phyloP scores from a whole-genome alignment of 2,888 invertebrate species.

The Dynastes maya region DNA sequence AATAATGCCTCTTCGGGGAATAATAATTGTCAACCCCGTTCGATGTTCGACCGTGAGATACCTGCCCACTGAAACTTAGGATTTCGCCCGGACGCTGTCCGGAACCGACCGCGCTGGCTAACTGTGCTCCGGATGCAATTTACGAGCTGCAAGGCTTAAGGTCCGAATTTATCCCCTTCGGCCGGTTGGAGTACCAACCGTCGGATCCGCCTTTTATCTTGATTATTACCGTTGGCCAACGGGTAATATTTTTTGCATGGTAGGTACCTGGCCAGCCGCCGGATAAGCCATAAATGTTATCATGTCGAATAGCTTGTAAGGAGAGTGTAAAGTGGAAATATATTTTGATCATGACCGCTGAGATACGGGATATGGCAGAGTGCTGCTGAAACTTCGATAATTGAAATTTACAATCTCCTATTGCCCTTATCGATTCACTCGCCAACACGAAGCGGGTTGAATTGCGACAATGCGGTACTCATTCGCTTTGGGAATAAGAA shows the following conservation, averaged over 20 bases:
- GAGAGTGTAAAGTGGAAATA: slow-evolving; percentile 45
- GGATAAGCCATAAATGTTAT: slow-evolving; percentile 57
- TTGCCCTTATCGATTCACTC: too few species aligned
- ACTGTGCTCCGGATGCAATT: slow-evolving; percentile 62
- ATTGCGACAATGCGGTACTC: too few species aligned
- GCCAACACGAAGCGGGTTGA: too few species aligned
- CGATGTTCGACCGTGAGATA: slow-evolving; percentile 42
- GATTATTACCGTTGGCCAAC: slow-evolving; percentile 63
- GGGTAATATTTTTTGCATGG: slow-evolving; percentile 48
- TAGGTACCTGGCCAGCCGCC: slow-evolving; percentile 36
- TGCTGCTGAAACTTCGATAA: slow-evolving; percentile 47
- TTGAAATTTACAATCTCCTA: slow-evolving; percentile 50
- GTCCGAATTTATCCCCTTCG: slow-evolving; percentile 65
- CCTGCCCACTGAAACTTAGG: slow-evolving; percentile 63
- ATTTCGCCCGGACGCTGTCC: slow-evolving; percentile 57
- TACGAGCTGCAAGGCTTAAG: slow-evolving; percentile 67
- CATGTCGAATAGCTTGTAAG: slow-evolving; percentile 53
- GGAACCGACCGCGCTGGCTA: slow-evolving; percentile 5
- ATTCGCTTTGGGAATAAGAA: too few species aligned
- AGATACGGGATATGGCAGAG: background rate
- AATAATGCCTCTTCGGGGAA: slow-evolving; percentile 53
- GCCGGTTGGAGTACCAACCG: slow-evolving; percentile 52
- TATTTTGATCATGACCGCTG: slow-evolving; percentile 39
- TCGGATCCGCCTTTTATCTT: slow-evolving; percentile 65
- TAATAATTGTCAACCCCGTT: slow-evolving; percentile 54